These are phyloP conservation scores for Caenorhabditis briggsae DNA, from an alignment of 1,140 invertebrate species.

Conservation along the genomic window DNA sequence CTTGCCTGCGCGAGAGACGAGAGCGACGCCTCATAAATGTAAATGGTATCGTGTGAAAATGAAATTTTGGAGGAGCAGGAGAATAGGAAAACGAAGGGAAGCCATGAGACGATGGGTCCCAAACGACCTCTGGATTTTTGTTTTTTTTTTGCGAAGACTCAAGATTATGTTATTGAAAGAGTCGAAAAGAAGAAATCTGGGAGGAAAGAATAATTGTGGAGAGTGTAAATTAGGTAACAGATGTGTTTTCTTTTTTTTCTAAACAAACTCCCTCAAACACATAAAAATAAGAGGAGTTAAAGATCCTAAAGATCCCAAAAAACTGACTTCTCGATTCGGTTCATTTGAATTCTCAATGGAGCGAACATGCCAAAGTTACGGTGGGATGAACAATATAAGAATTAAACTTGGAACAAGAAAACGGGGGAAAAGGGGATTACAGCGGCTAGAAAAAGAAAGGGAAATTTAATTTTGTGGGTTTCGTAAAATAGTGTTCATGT, in stretches of 20 bases:
- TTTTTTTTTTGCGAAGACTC: not conserved
- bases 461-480: not conserved
- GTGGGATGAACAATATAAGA: not conserved
- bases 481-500: not conserved
- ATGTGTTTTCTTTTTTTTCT: conserved; percentile 4
- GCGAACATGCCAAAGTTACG: not conserved
- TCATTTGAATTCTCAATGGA: conserved; percentile 17
- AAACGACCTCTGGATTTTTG: not conserved
- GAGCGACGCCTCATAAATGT: conserved; percentile 46
- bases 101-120: not conserved
- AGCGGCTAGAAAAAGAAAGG: not conserved
- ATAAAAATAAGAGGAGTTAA: not conserved
- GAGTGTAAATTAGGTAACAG: conserved; percentile 47
- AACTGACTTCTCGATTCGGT: conserved; percentile 7
- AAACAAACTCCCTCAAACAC: not conserved
- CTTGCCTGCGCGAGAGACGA: not conserved
- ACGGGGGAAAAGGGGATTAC: not conserved
- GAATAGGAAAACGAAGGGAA: not conserved
- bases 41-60: conserved; percentile 56
- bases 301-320: too few relatives aligned
- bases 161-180: not conserved
- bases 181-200: not conserved
- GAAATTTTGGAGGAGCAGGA: conserved; percentile 32
- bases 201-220: not conserved
- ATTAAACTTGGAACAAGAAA: not conserved